Conservation (phyloP, 1,140 invertebrate genomes). For the Drosophila nikananu region DNA sequence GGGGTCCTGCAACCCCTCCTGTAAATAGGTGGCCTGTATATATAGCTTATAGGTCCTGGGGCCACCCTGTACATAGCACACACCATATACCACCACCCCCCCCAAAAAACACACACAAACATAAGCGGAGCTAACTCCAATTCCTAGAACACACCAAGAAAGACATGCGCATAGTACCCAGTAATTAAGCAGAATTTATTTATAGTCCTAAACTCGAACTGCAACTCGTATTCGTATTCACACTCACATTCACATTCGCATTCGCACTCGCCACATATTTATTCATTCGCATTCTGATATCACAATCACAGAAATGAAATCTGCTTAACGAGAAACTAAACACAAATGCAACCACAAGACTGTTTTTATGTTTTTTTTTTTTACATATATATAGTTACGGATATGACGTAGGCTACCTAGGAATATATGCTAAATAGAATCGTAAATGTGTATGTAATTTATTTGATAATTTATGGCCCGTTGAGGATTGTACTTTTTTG, state of each 20-base stretch:
- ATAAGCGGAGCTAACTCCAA: slow-evolving; percentile 46
- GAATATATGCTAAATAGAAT: slow-evolving; percentile 27
- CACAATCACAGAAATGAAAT: slow-evolving; percentile 48
- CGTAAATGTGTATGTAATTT: slow-evolving; percentile 59
- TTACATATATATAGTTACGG: slow-evolving; percentile 34
- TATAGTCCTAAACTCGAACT: slow-evolving; percentile 53
- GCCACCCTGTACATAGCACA: slow-evolving; percentile 37
- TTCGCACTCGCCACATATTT: slow-evolving; percentile 48
- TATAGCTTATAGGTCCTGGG: slow-evolving; percentile 53
- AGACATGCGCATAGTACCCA: slow-evolving; percentile 79
- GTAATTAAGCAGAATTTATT: slow-evolving; percentile 80
- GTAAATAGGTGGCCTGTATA: slow-evolving; percentile 74
- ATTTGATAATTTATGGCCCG: slow-evolving; percentile 49
- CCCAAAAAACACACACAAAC: slow-evolving; percentile 12
- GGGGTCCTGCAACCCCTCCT: slow-evolving; percentile 15
- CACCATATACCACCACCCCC: slow-evolving; percentile 5
- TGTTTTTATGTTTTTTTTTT: slow-evolving; percentile 73
- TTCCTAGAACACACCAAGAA: slow-evolving; percentile 62
- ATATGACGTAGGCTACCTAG: slow-evolving; percentile 39
- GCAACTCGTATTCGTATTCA: slow-evolving; percentile 41
- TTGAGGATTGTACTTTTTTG: slow-evolving; percentile 34
- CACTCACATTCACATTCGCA: slow-evolving; percentile 42
- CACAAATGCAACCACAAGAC: slow-evolving; percentile 85
- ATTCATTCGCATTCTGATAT: slow-evolving; percentile 66
- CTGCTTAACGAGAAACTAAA: slow-evolving; percentile 74